phyloP scores from a whole-genome alignment of 1,140 invertebrate genomes.

The Saccostrea cuccullata region DNA sequence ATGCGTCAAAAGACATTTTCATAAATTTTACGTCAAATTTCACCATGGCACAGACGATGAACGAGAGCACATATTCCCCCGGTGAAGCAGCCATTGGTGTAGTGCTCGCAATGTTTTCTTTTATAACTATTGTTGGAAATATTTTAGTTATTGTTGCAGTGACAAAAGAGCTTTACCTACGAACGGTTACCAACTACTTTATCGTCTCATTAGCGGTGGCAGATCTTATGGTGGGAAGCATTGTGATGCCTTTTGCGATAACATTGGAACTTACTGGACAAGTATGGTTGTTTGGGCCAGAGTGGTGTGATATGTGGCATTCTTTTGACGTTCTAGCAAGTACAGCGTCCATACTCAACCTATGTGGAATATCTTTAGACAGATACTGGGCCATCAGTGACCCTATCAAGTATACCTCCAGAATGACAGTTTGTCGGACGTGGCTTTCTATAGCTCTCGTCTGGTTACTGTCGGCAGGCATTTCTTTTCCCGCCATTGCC shows the following conservation, averaged over 20 bases:
- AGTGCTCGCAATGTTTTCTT: conserved; percentile 83
- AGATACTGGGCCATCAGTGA: conserved; percentile 93
- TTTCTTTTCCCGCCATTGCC: conserved; percentile 96
- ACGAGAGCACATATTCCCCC: conserved; percentile 23
- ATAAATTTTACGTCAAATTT: background rate
- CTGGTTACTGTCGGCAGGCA: conserved; percentile 93
- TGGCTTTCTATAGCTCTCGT: conserved; percentile 93
- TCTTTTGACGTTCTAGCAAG: conserved; percentile 97
- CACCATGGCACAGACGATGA: background rate
- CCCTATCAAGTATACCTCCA: conserved; percentile 97
- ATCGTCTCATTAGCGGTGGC: conserved; percentile 98
- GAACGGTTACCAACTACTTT: conserved; percentile 98
- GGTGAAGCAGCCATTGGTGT: conserved; percentile 58
- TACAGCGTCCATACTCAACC: conserved; percentile 97
- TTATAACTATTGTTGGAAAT: conserved; percentile 92
- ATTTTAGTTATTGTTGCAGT: conserved; percentile 96
- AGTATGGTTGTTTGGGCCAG: conserved; percentile 91
- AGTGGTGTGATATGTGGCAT: conserved; percentile 96
- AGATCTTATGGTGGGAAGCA: conserved; percentile 95
- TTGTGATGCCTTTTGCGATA: conserved; percentile 98
- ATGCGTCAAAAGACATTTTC: background rate
- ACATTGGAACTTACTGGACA: conserved; percentile 89
- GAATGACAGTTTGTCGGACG: conserved; percentile 84
- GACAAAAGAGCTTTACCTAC: conserved; percentile 95
- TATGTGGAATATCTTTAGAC: conserved; percentile 94